Base-by-base conservation (phyloP, 2,797 vertebrate genomes). In the Helostoma temminkii region DNA sequence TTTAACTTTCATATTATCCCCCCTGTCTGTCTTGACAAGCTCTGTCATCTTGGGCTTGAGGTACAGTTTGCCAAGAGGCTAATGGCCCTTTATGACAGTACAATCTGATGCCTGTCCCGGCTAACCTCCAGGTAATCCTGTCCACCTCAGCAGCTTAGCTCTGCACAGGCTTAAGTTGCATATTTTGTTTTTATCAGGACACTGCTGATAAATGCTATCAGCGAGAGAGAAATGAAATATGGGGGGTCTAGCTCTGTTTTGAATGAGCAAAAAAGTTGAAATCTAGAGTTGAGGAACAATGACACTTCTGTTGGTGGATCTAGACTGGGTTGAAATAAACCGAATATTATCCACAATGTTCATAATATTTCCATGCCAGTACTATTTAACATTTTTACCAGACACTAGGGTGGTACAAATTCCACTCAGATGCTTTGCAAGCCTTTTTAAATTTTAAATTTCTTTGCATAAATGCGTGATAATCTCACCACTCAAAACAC, bases 201-300 rank as follows among this genome's bases (percentile, higher is more conserved):
- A 94, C 96, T 93, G 97, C 95, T 99, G 98, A 99, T 97, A 96
- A 97, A 96, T 97, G 94, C 97, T 98, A 96, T 99, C 97, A 98
- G 96, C 97, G 0, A 92, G 95, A 89, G 89, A 94, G 94, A 97
- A 98, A 98, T 98, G 89, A 98, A 97, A 97, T 97, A 95, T 95
- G 94, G 95, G 92, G 69, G 74, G 93, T 96, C 95, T 90, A 92
- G 91, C 93, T 96, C 94, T 90, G 91, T 92, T 96, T 95, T 73
- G 74, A 71, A 71, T 22, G 25, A 84, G 71, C 75, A 3, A 30
- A 30, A 30, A 30, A 37, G 32, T 80, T 61, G 74, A 85, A 88
- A 82, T 83, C 81, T 83, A 57, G 76, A 81, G 61, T 62, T 66
- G 48, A 54, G 73, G 82, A 91, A 92, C 90, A 91, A 90, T 90